Evolutionary conservation across 2,888 invertebrate genomes (phyloP).

Genomic region (Sipunculus nudus): DNA sequence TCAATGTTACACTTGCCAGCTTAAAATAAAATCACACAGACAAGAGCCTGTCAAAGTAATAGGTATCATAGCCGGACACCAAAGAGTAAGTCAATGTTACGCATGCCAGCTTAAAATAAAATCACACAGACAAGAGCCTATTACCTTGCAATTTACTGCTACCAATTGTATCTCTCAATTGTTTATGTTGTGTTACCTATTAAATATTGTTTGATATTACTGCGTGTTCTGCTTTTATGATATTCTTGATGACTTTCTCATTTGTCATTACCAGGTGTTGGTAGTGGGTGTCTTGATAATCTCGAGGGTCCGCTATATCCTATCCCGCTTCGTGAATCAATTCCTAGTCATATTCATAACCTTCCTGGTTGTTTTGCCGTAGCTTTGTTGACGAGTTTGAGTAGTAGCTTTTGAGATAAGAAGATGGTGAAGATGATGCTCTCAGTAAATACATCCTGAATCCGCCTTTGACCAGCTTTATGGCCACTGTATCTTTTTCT

Average conservation of each 20-base stretch:
- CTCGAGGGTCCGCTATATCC: not conserved
- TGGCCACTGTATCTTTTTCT: not conserved
- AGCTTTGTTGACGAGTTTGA: slow-evolving; percentile 21
- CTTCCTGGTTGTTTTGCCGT: slow-evolving; percentile 12
- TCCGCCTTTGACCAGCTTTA: slow-evolving; percentile 5
- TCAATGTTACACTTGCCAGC: no score
- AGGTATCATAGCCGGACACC: no score
- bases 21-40: no score
- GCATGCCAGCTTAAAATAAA: no score
- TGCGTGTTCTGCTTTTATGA: not conserved
- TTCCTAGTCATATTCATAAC: slow-evolving; percentile 17
- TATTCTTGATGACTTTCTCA: not conserved
- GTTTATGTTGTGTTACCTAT: not conserved
- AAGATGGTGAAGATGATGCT: slow-evolving; percentile 26
- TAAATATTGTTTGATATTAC: not conserved
- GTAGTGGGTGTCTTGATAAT: not conserved
- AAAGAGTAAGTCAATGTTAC: no score
- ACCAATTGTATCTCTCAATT: not conserved
- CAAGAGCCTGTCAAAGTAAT: no score
- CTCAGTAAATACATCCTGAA: slow-evolving; percentile 28
- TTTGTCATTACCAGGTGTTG: not conserved
- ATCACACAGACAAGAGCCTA: no score
- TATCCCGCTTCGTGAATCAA: slow-evolving; percentile 7
- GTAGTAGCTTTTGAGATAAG: slow-evolving; percentile 24
- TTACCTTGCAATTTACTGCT: no score